Percentiles rank a stretch among this genome's conserved stretches.
Conservation (phyloP, 2,888 invertebrate species). For the Deilephila porcellus region DNA sequence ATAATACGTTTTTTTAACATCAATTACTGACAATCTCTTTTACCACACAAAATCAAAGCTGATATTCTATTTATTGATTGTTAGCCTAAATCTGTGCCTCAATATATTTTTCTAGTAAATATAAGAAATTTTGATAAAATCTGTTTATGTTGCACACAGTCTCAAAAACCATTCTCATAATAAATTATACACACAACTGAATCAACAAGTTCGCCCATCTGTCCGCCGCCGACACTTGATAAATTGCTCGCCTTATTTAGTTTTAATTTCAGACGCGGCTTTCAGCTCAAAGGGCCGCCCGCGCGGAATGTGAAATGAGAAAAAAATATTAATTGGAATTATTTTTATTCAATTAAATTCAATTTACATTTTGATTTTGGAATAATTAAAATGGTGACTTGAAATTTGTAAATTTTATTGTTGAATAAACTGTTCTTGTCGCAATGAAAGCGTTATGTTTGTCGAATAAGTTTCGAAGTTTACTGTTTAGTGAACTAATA, state of each 20-base stretch:
- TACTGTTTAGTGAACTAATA: too few species aligned
- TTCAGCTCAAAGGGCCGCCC: neutral
- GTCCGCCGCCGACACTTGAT: slow-evolving; percentile 24
- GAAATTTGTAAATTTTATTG: neutral
- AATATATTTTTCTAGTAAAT: too few species aligned
- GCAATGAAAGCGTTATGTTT: neutral
- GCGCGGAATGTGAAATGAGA: slow-evolving; percentile 18
- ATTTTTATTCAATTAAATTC: neutral
- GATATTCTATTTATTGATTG: too few species aligned
- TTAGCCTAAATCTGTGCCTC: too few species aligned
- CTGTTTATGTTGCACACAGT: neutral
- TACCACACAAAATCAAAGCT: too few species aligned
- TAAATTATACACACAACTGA: slow-evolving; percentile 23
- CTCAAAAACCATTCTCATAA: slow-evolving; percentile 19
- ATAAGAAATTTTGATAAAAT: neutral
- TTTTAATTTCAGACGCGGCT: slow-evolving; percentile 24
- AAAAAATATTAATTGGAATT: slow-evolving; percentile 5
- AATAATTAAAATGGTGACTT: neutral
- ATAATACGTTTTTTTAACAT: too few species aligned
- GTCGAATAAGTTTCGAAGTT: neutral
- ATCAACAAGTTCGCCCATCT: slow-evolving; percentile 26
- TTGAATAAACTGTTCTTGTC: neutral
- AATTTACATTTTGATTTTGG: neutral
- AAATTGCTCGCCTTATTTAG: slow-evolving; percentile 25
- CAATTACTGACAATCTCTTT: too few species aligned